These are phyloP conservation scores for Wiebesia pumilae DNA, from an alignment of 1,140 invertebrate species.

Conservation along the genomic window DNA sequence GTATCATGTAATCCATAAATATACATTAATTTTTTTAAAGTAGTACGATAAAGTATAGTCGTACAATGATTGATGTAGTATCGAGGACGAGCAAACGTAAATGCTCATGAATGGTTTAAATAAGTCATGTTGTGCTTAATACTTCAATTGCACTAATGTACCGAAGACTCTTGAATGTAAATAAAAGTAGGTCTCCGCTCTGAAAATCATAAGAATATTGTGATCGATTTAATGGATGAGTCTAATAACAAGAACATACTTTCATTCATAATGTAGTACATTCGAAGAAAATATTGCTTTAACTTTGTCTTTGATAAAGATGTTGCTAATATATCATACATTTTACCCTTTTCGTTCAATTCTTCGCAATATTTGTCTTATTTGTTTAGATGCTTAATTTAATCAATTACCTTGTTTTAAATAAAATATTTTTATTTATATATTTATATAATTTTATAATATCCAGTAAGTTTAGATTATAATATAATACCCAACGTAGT, in stretches of 20 bases:
- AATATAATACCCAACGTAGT: no score
- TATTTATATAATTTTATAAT: no score
- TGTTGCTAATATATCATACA: not conserved
- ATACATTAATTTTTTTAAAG: slow-evolving; percentile 5
- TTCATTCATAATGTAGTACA: not conserved
- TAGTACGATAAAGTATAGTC: slow-evolving; percentile 27
- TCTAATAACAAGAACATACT: slow-evolving; percentile 26
- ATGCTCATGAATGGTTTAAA: slow-evolving; percentile 45
- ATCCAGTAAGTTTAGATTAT: no score
- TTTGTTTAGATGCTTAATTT: no score
- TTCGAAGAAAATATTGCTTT: not conserved
- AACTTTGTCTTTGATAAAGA: not conserved
- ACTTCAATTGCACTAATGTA: slow-evolving; percentile 43
- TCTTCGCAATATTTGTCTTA: no score
- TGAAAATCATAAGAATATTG: slow-evolving; percentile 24
- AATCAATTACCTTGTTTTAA: no score
- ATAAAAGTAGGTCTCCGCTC: slow-evolving; percentile 23
- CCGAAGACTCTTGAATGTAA: slow-evolving; percentile 23
- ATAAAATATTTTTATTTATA: no score
- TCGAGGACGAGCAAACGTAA: slow-evolving; percentile 49
- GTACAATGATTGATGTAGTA: slow-evolving; percentile 39
- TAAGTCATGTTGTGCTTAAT: slow-evolving; percentile 48
- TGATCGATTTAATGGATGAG: slow-evolving; percentile 35
- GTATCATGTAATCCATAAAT: slow-evolving; percentile 22
- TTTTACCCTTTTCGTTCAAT: not conserved